Conservation (phyloP, 2,113 vertebrate species). For the Epinephelus moara region DNA sequence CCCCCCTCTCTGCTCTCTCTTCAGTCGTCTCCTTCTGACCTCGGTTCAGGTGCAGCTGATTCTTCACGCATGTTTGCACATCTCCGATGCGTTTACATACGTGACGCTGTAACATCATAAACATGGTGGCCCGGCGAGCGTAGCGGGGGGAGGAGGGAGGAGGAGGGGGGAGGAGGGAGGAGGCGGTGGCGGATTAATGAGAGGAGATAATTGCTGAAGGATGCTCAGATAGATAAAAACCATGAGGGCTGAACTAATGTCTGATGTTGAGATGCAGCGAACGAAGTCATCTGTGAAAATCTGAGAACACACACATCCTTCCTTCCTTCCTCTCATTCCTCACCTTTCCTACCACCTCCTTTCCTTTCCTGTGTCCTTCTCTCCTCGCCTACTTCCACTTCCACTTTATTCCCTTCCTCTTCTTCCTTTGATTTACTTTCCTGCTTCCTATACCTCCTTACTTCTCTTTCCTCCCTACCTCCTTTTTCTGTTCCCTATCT, state of each 20-base stretch:
- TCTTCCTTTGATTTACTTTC: not conserved
- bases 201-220: conserved; percentile 27
- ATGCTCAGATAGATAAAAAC: conserved; percentile 18
- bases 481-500: not conserved
- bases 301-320: not conserved
- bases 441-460: too few species aligned
- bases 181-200: conserved; percentile 15
- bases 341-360: not conserved
- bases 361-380: not conserved
- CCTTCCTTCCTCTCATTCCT: not conserved
- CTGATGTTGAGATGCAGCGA: conserved; percentile 8
- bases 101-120: not conserved
- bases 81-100: not conserved
- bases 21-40: not conserved
- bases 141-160: too few species aligned
- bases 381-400: too few species aligned
- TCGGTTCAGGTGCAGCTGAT: conserved; percentile 29
- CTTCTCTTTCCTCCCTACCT: too few species aligned
- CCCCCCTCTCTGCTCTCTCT: too few species aligned
- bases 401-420: not conserved
- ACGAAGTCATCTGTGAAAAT: conserved; percentile 13
- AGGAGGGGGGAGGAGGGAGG: not conserved
- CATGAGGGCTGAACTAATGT: conserved; percentile 36
- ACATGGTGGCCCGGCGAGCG: too few species aligned
- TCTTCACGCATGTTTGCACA: conserved; percentile 19